Evolutionary conservation across 2,113 vertebrate genomes (phyloP).

Genomic region (Lipophrys pholis): DNA sequence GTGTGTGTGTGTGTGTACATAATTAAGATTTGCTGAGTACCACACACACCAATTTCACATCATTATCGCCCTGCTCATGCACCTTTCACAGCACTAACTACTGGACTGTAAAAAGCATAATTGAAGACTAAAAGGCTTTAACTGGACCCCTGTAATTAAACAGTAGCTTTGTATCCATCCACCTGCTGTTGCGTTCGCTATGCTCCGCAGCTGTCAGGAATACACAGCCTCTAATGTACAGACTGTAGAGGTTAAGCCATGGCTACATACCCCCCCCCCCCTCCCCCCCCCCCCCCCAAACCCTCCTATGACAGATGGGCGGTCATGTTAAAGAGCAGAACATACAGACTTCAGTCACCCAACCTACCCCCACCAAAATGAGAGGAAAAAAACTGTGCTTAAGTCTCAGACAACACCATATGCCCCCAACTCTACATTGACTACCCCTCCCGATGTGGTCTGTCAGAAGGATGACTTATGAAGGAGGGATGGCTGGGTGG

Average conservation of each 20-base stretch:
- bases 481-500: slow-evolving; percentile 3
- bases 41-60: slow-evolving; percentile 2
- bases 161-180: slow-evolving; percentile 34
- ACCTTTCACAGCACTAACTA: slow-evolving; percentile 23
- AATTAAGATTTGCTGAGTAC: background rate
- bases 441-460: background rate
- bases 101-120: slow-evolving; percentile 42
- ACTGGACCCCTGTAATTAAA: slow-evolving; percentile 42
- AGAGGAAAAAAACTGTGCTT: slow-evolving; percentile 2
- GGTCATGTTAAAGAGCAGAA: slow-evolving; percentile 46
- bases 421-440: slow-evolving; percentile 44
- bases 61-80: background rate
- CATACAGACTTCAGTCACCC: slow-evolving; percentile 21
- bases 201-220: slow-evolving; percentile 68
- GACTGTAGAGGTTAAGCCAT: slow-evolving; percentile 57
- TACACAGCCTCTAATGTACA: slow-evolving; percentile 45
- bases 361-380: background rate
- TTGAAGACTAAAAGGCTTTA: slow-evolving; percentile 34
- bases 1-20: background rate
- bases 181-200: slow-evolving; percentile 64
- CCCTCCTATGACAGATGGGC: slow-evolving; percentile 62
- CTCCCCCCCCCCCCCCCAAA: background rate
- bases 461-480: slow-evolving; percentile 18
- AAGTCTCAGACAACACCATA: slow-evolving; percentile 67
- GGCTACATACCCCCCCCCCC: slow-evolving; percentile 29